phyloP scores from a whole-genome alignment of 92 coral and sea anemone genomes.

The Siderastrea radians region DNA sequence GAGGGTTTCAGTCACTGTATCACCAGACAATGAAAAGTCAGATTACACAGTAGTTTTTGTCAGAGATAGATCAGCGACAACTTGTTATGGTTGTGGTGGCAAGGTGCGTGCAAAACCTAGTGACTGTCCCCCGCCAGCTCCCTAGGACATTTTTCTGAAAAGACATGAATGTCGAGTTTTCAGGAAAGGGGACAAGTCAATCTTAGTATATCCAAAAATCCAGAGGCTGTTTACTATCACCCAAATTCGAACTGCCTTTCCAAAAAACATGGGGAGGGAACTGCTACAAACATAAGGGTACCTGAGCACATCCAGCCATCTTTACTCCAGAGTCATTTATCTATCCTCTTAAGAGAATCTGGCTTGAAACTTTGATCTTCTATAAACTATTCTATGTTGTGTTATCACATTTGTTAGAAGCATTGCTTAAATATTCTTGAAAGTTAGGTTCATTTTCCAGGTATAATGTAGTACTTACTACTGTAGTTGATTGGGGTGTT shows the following conservation, averaged over 20 bases:
- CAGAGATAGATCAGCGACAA: no score
- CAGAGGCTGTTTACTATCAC: conserved; percentile 36
- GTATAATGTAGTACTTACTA: no score
- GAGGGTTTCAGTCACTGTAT: neutral
- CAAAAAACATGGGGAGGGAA: conserved; percentile 28
- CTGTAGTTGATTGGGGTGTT: no score
- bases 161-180: neutral
- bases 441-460: no score
- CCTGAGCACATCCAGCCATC: conserved; percentile 15
- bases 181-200: neutral
- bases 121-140: neutral
- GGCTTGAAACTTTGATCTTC: neutral
- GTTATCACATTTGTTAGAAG: no score
- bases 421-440: no score
- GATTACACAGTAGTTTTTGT: neutral
- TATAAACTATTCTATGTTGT: no score
- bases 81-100: no score
- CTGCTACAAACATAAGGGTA: conserved; percentile 17
- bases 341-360: conserved; percentile 27
- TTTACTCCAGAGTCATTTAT: conserved; percentile 17
- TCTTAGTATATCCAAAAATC: conserved; percentile 19
- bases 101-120: conserved; percentile 18
- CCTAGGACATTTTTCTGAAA: no score
- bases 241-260: conserved; percentile 21
- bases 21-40: neutral